Percentiles rank a stretch among this genome's conserved stretches.
Evolutionary conservation across 2,113 vertebrate species (phyloP).

Genomic region (Hucho hucho): DNA sequence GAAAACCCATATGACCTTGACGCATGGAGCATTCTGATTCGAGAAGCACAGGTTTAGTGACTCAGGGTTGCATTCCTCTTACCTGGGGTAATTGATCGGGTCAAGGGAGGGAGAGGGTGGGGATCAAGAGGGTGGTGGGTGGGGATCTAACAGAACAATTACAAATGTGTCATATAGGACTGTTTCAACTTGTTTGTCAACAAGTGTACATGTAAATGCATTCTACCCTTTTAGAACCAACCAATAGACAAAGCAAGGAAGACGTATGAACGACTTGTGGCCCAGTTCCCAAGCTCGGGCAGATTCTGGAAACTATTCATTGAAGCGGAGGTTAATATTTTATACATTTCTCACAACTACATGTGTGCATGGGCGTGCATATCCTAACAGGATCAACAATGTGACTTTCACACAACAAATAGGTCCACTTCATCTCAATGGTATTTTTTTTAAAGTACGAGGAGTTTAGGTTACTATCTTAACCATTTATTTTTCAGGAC

Average conservation of each 20-base stretch:
- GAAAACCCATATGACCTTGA: constrained; percentile 99
- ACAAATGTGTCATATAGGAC: not conserved
- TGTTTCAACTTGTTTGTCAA: constrained; percentile 65
- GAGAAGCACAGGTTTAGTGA: constrained; percentile 99
- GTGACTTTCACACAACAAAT: constrained; percentile 80
- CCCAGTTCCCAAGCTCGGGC: constrained; percentile 99
- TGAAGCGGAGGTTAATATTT: constrained; percentile 99
- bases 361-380: constrained; percentile 70
- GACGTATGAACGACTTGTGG: constrained; percentile 99
- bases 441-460: not conserved
- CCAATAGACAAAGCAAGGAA: constrained; percentile 99
- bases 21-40: constrained; percentile 99
- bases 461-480: constrained; percentile 4
- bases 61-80: constrained; percentile 98
- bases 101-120: constrained; percentile 38
- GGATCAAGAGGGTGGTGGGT: constrained; percentile 17
- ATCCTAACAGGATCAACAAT: constrained; percentile 73
- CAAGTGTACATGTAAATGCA: constrained; percentile 87
- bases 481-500: constrained; percentile 58
- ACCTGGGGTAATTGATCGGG: constrained; percentile 72
- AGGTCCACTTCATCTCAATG: constrained; percentile 8
- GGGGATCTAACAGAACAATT: constrained; percentile 28
- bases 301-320: constrained; percentile 99
- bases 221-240: constrained; percentile 98
- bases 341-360: constrained; percentile 61